Conservation (phyloP, 2,888 invertebrate genomes). For the Ophioninae sp. region DNA sequence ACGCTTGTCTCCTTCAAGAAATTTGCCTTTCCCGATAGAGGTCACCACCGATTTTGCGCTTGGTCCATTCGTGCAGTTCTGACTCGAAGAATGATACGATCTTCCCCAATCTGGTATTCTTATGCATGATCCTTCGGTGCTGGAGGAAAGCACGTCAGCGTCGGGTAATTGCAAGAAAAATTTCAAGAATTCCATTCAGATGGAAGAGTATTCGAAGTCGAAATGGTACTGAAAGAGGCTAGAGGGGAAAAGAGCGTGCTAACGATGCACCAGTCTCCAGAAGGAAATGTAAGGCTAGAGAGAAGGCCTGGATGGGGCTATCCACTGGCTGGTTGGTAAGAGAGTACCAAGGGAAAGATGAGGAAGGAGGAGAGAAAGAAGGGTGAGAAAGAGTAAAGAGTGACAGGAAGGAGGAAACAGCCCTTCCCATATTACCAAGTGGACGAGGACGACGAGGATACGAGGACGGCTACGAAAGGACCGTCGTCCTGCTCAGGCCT, state of each 20-base stretch:
- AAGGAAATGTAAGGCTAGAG: constrained; percentile 46
- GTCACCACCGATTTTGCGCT: background rate
- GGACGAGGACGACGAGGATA: constrained; percentile 68
- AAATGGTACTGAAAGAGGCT: constrained; percentile 41
- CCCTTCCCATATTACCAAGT: constrained; percentile 77
- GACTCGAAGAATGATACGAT: background rate
- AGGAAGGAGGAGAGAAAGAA: constrained; percentile 49
- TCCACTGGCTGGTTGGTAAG: constrained; percentile 55
- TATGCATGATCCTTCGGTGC: background rate
- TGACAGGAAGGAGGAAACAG: constrained; percentile 63
- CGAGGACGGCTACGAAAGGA: constrained; percentile 48
- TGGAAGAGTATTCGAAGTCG: background rate
- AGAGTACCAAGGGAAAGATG: constrained; percentile 42
- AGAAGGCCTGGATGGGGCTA: constrained; percentile 12
- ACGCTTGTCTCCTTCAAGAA: background rate
- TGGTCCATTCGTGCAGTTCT: background rate
- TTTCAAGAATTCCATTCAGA: background rate
- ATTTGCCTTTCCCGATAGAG: background rate
- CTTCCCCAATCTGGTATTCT: background rate
- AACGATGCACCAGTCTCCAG: constrained; percentile 73
- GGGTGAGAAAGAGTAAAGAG: constrained; percentile 53
- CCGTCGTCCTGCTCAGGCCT: constrained; percentile 71
- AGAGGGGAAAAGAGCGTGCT: constrained; percentile 70
- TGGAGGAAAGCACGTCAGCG: background rate
- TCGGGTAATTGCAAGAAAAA: background rate